A percentile compares a stretch with the other conserved stretches of the same genome.
These are phyloP conservation scores for Zele albiditarsus DNA, from an alignment of 2,888 invertebrate genomes.

Conservation along the genomic window DNA sequence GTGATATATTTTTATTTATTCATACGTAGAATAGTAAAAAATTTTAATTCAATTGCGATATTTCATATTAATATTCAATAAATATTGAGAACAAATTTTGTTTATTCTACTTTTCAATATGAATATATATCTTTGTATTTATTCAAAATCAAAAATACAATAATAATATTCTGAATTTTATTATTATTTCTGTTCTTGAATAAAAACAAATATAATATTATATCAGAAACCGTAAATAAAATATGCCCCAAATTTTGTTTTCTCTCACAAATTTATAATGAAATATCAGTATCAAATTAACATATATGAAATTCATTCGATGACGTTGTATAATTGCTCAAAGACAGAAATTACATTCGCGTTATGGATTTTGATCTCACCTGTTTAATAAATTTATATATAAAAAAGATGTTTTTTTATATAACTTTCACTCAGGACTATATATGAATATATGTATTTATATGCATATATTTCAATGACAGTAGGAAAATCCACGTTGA, in stretches of 20 bases:
- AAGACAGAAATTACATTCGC: not conserved
- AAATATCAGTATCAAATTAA: not conserved
- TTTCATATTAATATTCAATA: too few species aligned
- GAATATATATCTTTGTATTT: too few species aligned
- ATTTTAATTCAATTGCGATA: too few species aligned
- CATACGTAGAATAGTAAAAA: not conserved
- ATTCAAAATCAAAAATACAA: too few species aligned
- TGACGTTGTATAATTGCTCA: not conserved
- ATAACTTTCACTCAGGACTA: not conserved
- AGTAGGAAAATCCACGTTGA: not conserved
- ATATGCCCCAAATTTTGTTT: not conserved
- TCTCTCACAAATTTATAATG: not conserved
- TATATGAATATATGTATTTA: not conserved
- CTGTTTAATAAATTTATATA: not conserved
- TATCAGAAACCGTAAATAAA: too few species aligned
- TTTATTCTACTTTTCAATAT: too few species aligned
- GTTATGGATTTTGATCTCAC: slow-evolving; percentile 5
- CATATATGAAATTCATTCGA: not conserved
- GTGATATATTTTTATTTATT: not conserved
- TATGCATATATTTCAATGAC: not conserved
- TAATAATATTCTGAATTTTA: too few species aligned
- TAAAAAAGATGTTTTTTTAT: not conserved
- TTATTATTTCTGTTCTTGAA: too few species aligned
- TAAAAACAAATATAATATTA: too few species aligned
- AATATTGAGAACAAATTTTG: too few species aligned